phyloP scores from a whole-genome alignment of 2,797 vertebrate species.

The Esox lucius region DNA sequence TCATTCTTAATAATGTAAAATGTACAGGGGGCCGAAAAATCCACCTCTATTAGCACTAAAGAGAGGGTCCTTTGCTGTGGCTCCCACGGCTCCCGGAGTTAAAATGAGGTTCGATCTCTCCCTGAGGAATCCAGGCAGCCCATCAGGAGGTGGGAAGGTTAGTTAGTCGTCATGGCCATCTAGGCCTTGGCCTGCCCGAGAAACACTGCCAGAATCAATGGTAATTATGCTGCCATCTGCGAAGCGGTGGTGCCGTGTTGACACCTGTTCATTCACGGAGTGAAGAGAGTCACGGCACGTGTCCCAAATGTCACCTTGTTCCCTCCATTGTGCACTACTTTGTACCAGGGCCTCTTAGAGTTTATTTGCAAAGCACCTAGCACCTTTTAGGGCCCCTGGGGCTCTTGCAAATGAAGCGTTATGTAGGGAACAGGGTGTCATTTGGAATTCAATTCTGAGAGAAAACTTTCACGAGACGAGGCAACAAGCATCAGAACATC shows the following conservation, averaged over 20 bases:
- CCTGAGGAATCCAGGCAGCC: slow-evolving; percentile 66
- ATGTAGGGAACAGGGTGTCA: neutral
- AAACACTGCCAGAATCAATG: slow-evolving; percentile 79
- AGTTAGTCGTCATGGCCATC: slow-evolving; percentile 78
- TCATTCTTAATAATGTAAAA: slow-evolving; percentile 28
- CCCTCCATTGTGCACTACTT: neutral
- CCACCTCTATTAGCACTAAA: slow-evolving; percentile 47
- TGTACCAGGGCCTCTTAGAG: neutral
- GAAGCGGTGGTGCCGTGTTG: slow-evolving; percentile 68
- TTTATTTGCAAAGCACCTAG: neutral
- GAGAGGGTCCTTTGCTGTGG: slow-evolving; percentile 56
- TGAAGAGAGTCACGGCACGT: slow-evolving; percentile 55
- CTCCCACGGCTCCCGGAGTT: slow-evolving; percentile 52
- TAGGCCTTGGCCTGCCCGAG: slow-evolving; percentile 73
- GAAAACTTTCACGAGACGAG: slow-evolving; percentile 66
- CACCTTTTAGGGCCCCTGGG: neutral
- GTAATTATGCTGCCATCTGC: slow-evolving; percentile 82
- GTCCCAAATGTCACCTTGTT: neutral
- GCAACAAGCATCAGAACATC: slow-evolving; percentile 57
- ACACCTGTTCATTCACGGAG: slow-evolving; percentile 74
- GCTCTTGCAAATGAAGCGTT: neutral
- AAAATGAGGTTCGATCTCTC: slow-evolving; percentile 78
- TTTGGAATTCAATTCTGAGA: neutral
- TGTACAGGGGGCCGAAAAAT: slow-evolving; percentile 46
- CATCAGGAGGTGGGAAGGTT: slow-evolving; percentile 80